phyloP scores from a whole-genome alignment of 2,797 vertebrate species.

The Hydrolagus colliei region DNA sequence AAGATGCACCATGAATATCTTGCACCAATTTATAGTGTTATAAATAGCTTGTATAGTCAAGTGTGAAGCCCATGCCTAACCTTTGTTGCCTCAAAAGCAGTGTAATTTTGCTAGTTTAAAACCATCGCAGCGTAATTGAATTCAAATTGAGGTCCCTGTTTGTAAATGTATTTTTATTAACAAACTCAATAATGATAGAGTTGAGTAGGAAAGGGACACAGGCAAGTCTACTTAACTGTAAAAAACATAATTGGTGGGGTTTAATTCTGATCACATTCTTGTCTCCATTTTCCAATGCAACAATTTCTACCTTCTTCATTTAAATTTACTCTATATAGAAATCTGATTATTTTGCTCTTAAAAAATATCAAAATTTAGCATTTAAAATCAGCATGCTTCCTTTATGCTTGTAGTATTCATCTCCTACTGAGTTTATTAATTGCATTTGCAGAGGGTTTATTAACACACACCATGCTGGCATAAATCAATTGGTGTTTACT shows the following conservation, averaged over 20 bases:
- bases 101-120: too few relatives aligned
- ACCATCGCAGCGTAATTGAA: too few relatives aligned
- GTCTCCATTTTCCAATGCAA: not conserved
- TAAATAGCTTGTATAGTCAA: too few relatives aligned
- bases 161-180: too few relatives aligned
- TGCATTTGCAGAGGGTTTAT: conserved; percentile 40
- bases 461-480: conserved; percentile 37
- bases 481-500: conserved; percentile 46
- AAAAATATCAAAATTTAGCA: not conserved
- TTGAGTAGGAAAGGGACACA: too few relatives aligned
- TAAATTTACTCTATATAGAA: not conserved
- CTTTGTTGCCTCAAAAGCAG: too few relatives aligned
- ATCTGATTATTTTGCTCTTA: not conserved
- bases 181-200: too few relatives aligned
- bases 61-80: too few relatives aligned
- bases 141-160: too few relatives aligned
- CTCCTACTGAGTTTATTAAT: conserved; percentile 36
- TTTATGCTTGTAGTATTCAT: accelerated
- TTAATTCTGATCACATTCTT: not conserved
- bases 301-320: not conserved
- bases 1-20: too few relatives aligned
- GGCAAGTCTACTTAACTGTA: too few relatives aligned
- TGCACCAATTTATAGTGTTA: too few relatives aligned
- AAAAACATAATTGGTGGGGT: not conserved
- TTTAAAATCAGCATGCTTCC: not conserved